Base-by-base conservation (phyloP, 2,113 vertebrate species). In the Neolamprologus hecqui region DNA sequence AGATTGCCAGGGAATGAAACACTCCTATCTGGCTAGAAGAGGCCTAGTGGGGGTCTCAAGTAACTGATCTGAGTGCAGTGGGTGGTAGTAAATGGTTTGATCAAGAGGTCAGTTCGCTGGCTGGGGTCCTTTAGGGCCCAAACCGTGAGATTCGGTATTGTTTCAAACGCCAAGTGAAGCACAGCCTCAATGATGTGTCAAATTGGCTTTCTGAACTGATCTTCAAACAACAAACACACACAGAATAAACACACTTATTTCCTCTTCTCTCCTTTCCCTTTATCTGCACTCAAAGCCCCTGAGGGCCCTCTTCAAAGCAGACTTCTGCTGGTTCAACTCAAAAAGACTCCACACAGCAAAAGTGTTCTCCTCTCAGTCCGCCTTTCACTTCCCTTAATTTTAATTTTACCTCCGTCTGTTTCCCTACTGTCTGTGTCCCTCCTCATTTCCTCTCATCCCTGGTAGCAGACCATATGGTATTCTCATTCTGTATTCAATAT, bases 11-110 rank as follows among this genome's bases (percentile, higher is more conserved):
- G 68, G 87, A 90, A 85, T 90, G 21, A 83, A 90, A 90, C 88
- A 89, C 84, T 58, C 26, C 84, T 89, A 82, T 91, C 87, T 85
- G 92, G 89, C 88, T 55, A 3, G 53, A 82, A 63, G 83, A 73
- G 77, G 49, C 86, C 53, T 79, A 19, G 88, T 65, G 84, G 90
- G 91, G 88, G 89, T 90, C 90, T 82, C 33, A 86, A 89, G 86
- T 92, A 94, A 92, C 89, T 88, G 87, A 92, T 94, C 93, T 86
- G 65, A 45, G 87, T 92, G 89, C 92, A 84, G 90, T 90, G 91
- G 92, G 91, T 87, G 90, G 90, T 83, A 82, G 53, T 87, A 42
- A 91, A 91, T n/a, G 60, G 58, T 89, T 90, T 90, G 63, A 93
- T 90, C 75, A 86, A 85, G 75, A 73, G 84, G 55, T 90, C 84